Percentiles rank a stretch among this genome's conserved stretches.
Conservation (phyloP, 2,888 invertebrate species). For the Dryomyza anilis region DNA sequence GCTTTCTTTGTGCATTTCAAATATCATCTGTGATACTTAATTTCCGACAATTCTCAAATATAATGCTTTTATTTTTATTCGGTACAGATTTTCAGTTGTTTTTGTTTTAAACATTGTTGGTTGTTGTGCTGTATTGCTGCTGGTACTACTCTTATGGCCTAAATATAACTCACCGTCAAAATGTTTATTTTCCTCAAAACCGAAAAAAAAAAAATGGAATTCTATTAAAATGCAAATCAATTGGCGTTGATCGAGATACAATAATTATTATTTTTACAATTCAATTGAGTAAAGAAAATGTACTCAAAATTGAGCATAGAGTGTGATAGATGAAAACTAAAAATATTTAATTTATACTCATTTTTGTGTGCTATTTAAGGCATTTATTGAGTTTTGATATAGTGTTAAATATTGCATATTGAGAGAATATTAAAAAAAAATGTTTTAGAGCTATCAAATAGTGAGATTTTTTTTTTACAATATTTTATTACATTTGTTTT, state of each 20-base stretch:
- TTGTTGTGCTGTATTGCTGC: background rate
- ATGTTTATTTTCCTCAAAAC: constrained; percentile 2
- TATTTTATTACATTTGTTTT: no score
- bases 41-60: no score
- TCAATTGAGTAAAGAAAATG: constrained; percentile 9
- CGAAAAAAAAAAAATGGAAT: background rate
- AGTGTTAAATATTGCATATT: no score
- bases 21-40: no score
- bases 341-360: no score
- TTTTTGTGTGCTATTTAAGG: no score
- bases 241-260: constrained; percentile 3
- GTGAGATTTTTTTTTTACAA: no score
- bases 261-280: constrained; percentile 21
- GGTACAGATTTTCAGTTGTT: background rate
- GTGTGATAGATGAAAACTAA: no score
- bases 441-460: no score
- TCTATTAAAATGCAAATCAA: background rate
- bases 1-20: constrained; percentile 17
- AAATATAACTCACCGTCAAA: constrained; percentile 27
- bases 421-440: no score
- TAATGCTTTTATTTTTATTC: background rate
- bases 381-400: no score
- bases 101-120: background rate
- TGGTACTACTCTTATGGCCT: constrained; percentile 15
- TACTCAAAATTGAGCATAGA: no score